Base-by-base conservation (phyloP, 2,888 invertebrate species). In the Noctua fimbriata region DNA sequence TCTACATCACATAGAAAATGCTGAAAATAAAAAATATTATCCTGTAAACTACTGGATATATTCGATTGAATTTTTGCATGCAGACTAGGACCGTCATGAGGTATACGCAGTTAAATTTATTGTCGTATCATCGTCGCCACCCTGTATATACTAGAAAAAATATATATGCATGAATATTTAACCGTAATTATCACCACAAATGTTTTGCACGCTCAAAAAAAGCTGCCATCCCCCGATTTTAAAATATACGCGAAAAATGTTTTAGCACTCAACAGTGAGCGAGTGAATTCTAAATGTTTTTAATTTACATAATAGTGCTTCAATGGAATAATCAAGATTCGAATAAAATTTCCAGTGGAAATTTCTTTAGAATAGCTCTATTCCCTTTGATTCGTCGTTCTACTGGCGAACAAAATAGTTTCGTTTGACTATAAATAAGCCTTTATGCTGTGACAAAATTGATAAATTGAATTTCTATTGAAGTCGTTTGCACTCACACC, bases 281-380 rank as follows among this genome's bases (percentile, higher is more conserved):
- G 81, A 88, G 70, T 69, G 86, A 79, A 84, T 75, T 75, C 79
- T 77, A 84, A 88, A 88, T 79, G 79, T 77, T 82, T 83, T 84
- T 86, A 82, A 87, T 87, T 84, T 87, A 52, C 84, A 86, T 88
- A 87, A 86, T 79, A 88, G 84, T 84, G 58, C 78, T 66, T 76
- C 84, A 78, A 73, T 84, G 76, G 77, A 76, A 79, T 85, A 84
- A 82, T 79, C 75, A 86, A 71, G 75, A 74, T 69, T 76, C 65
- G 75, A 84, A 87, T 87, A 78, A 74, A 78, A 79, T 76, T 78
- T 82, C 66, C 72, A 79, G 73, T 82, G 36, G 32, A 79, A 76
- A 81, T 66, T 78, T 83, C 76, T 79, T 76, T 75, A 24, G 21
- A 76, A 81, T 60, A 72, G 70, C 83, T 85, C 47, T 78, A 49